These are phyloP conservation scores for Sarcophaga subvicina DNA, from an alignment of 2,888 invertebrate species.

Conservation along the genomic window DNA sequence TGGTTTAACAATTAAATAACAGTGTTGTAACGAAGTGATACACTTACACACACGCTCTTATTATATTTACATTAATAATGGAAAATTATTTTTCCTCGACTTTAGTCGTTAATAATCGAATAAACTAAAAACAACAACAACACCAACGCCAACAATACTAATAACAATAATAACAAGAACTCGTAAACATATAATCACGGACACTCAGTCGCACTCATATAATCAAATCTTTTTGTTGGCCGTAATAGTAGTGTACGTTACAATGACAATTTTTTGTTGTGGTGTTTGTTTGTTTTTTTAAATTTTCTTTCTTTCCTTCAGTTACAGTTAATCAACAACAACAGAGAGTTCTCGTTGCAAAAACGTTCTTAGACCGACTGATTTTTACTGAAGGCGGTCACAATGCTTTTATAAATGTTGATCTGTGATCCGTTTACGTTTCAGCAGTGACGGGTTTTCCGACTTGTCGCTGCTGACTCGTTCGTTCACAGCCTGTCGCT, in stretches of 20 bases:
- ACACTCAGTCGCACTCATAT: conserved; percentile 3
- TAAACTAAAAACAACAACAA: not conserved
- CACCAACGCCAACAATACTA: not conserved
- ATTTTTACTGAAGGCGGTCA: conserved; percentile 74
- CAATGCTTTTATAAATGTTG: conserved; percentile 80
- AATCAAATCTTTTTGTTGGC: not conserved
- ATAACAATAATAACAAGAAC: too few relatives aligned
- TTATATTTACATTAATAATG: not conserved
- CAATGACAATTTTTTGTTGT: conserved; percentile 1
- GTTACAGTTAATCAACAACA: too few relatives aligned
- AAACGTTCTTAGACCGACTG: conserved; percentile 78
- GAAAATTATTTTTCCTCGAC: not conserved
- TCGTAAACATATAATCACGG: not conserved
- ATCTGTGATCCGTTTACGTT: conserved; percentile 69
- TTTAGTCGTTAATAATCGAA: not conserved
- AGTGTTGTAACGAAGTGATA: not conserved
- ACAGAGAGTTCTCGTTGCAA: conserved; percentile 68
- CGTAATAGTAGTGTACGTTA: conserved; percentile 35
- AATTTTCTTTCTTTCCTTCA: too few relatives aligned
- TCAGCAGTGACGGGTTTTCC: conserved; percentile 51
- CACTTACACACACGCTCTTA: not conserved
- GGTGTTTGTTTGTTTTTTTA: too few relatives aligned
- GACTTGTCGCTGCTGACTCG: conserved; percentile 37
- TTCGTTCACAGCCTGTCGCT: conserved; percentile 20
- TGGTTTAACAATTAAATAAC: conserved; percentile 42